Conservation (phyloP, 2,113 vertebrate species). For the Parus major region DNA sequence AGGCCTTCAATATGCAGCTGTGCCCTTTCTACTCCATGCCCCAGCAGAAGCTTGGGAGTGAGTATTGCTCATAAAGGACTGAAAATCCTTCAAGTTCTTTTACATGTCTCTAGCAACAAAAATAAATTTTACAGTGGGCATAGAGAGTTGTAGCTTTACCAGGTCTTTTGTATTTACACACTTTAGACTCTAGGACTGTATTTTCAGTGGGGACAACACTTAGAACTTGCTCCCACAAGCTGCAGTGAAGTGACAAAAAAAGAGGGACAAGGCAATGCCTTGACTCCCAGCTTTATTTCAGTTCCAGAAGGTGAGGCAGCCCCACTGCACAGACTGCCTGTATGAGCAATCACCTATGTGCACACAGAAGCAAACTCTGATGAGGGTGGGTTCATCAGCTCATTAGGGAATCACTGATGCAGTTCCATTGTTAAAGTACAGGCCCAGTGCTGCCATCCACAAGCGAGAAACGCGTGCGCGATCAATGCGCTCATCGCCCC, state of each 20-base stretch:
- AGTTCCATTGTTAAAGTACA: background rate
- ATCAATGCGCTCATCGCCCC: background rate
- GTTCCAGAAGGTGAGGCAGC: background rate
- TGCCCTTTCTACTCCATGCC: background rate
- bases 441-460: background rate
- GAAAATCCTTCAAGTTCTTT: background rate
- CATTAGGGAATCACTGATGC: background rate
- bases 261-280: background rate
- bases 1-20: background rate
- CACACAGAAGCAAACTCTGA: background rate
- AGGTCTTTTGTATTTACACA: background rate
- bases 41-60: background rate
- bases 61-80: background rate
- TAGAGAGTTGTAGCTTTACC: background rate
- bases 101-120: background rate
- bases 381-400: background rate
- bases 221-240: background rate
- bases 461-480: fast-evolving
- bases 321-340: background rate
- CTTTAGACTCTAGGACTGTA: background rate
- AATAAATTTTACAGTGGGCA: fast-evolving
- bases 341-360: background rate
- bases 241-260: background rate
- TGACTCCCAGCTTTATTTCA: background rate
- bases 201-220: background rate